phyloP scores from a whole-genome alignment of 1,140 invertebrate species.

The Drosophila saltans region DNA sequence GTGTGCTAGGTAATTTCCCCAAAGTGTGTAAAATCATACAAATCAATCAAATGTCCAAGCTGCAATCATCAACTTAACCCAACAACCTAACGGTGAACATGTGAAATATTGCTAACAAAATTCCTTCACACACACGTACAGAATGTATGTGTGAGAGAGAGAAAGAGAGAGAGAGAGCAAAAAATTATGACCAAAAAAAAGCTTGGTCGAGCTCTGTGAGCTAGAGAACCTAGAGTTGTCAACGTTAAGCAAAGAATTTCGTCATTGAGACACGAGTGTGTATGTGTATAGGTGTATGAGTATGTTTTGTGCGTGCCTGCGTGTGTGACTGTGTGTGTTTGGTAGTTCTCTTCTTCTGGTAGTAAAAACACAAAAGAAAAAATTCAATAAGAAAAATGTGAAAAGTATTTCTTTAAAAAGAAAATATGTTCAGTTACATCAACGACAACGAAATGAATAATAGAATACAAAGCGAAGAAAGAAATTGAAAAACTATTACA shows the following conservation, averaged over 20 bases:
- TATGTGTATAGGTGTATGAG: conserved; percentile 51
- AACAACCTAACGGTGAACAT: conserved; percentile 33
- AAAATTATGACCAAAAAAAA: conserved; percentile 62
- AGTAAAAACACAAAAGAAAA: conserved; percentile 72
- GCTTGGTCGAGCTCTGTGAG: conserved; percentile 63
- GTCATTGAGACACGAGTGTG: conserved; percentile 69
- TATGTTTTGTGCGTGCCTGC: conserved; percentile 52
- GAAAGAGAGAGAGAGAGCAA: conserved; percentile 33
- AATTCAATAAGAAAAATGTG: conserved; percentile 60
- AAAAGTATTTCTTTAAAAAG: conserved; percentile 55
- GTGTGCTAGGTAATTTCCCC: conserved; percentile 76
- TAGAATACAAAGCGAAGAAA: conserved; percentile 46
- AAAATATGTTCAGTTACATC: conserved; percentile 35
- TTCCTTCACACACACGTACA: conserved; percentile 37
- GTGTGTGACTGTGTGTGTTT: conserved; percentile 55
- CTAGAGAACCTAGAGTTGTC: conserved; percentile 77
- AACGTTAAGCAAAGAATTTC: conserved; percentile 76
- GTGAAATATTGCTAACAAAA: conserved; percentile 50
- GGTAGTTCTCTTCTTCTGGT: conserved; percentile 56
- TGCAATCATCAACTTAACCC: conserved; percentile 46
- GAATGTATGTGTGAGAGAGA: neutral
- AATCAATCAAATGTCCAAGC: conserved; percentile 41
- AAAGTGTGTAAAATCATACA: conserved; percentile 59
- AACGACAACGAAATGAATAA: conserved; percentile 42
- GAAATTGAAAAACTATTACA: conserved; percentile 76